phyloP scores from a whole-genome alignment of 2,797 vertebrate species.

The Arremon aurantiirostris region DNA sequence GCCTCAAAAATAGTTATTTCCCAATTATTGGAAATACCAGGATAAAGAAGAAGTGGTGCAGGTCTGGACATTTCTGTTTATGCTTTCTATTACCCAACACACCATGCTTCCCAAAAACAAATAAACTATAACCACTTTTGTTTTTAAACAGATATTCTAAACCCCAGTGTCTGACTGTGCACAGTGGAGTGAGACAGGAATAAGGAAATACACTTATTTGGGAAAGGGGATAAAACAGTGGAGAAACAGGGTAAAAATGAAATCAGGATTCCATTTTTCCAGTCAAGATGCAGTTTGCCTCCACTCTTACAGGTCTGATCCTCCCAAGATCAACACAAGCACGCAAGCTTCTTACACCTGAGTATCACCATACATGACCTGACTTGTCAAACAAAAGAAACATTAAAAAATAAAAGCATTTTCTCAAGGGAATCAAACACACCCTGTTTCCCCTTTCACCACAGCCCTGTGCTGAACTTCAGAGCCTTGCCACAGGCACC shows the following conservation, averaged over 20 bases:
- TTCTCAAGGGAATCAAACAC: constrained; percentile 54
- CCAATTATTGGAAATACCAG: accelerated
- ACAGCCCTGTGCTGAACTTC: neutral
- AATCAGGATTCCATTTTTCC: neutral
- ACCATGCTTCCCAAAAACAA: neutral
- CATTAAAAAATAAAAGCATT: neutral
- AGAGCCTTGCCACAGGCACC: neutral
- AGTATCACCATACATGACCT: neutral
- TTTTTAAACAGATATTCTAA: neutral
- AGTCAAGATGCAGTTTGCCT: neutral
- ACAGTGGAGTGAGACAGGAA: accelerated
- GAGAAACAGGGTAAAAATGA: neutral
- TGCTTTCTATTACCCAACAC: neutral
- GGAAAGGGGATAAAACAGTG: neutral
- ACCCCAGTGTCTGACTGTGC: neutral
- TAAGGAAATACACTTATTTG: neutral
- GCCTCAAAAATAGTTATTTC: neutral
- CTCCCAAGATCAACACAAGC: neutral
- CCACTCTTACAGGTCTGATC: neutral
- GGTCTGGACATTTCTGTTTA: neutral
- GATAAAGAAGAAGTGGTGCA: neutral
- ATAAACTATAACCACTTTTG: neutral
- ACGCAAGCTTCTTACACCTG: neutral
- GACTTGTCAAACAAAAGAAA: constrained; percentile 8
- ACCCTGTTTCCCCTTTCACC: neutral